A percentile compares a stretch with the other conserved stretches of the same genome.
phyloP scores from a whole-genome alignment of 2,113 vertebrate genomes.

The Otus sunia region DNA sequence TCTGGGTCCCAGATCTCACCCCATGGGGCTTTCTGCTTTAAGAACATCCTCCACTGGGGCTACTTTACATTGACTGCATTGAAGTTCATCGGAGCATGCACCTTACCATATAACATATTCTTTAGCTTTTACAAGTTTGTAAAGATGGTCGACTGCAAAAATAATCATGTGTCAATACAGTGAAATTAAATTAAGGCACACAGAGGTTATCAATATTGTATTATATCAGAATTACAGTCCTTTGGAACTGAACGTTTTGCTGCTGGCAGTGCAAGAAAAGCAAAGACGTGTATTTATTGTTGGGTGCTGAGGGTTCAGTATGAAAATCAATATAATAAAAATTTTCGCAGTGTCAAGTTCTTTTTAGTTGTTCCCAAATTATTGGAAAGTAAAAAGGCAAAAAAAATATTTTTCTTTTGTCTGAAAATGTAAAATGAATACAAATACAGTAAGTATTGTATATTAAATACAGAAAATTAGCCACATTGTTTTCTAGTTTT shows the following conservation, averaged over 20 bases:
- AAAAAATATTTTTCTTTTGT: conserved; percentile 51
- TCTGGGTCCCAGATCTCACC: conserved; percentile 1
- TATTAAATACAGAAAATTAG: conserved; percentile 61
- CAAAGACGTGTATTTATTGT: conserved; percentile 76
- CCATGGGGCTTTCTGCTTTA: not conserved
- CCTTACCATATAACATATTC: conserved; percentile 1
- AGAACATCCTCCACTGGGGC: conserved; percentile 13
- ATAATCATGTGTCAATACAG: conserved; percentile 27
- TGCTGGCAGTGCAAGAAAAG: conserved; percentile 76
- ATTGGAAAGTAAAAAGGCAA: conserved; percentile 51
- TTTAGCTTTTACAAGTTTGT: conserved; percentile 30
- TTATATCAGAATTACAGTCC: conserved; percentile 62
- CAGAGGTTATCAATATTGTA: conserved; percentile 54
- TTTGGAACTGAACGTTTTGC: conserved; percentile 76
- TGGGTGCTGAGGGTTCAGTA: conserved; percentile 61
- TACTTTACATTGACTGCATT: not conserved
- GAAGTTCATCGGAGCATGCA: conserved; percentile 1
- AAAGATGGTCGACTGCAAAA: conserved; percentile 25
- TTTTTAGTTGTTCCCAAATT: conserved; percentile 55
- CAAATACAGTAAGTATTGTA: conserved; percentile 53
- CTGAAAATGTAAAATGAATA: conserved; percentile 62
- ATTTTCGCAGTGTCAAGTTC: conserved; percentile 48
- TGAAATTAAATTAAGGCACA: conserved; percentile 43
- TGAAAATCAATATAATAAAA: conserved; percentile 68
- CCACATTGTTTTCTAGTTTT: conserved; percentile 17